Evolutionary conservation across 2,797 vertebrate species (phyloP), one percentile per base, ranked within the genome.

Genomic region (Macropus fuliginosus): DNA sequence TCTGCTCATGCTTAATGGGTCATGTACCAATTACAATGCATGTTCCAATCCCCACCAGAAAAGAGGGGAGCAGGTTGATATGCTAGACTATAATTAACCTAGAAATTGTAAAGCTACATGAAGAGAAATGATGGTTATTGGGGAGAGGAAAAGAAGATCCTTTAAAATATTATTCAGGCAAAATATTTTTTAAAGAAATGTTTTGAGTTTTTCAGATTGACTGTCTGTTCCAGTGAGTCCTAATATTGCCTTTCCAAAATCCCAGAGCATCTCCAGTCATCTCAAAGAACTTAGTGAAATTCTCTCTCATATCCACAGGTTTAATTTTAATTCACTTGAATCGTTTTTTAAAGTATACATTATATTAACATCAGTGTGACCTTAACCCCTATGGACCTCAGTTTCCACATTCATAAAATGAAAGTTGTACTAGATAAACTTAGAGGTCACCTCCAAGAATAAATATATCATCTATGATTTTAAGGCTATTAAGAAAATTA

Each of bases 221-320:
- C 90, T 94, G 90, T 74, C 0, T 62, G 50, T 57, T 57, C 13
- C 10, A 55, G 28, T 40, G 40, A 62, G 87, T 91, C 92, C 91
- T 59, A 95, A 92, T 29, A 28, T 27, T 92, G 5, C 34, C 9
- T 91, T 93, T 92, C 57, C 46, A 91, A 91, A 93, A 52, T 31
- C 57, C 52, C 55, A 93, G 91, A 40, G 50, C 3, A 54, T 93
- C 55, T 81, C 52, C 59, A 54, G 54, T 95, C 56, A 92, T 74
- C 16, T 92, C 62, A 87, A 87, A 87, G 40, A 87, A 50, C 21
- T 81, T 81, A 50, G 3, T 46, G 40, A 87, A 87, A 87, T 27
- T 87, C 74, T 87, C 40, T 50, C 24, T 24, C 27, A 87, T 28
- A 50, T 87, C 18, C 9, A 11, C 18, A 81, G 9, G 0, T 50